Evolutionary conservation across 1,140 invertebrate genomes (phyloP).

Genomic region (Drosophila bipectinata): DNA sequence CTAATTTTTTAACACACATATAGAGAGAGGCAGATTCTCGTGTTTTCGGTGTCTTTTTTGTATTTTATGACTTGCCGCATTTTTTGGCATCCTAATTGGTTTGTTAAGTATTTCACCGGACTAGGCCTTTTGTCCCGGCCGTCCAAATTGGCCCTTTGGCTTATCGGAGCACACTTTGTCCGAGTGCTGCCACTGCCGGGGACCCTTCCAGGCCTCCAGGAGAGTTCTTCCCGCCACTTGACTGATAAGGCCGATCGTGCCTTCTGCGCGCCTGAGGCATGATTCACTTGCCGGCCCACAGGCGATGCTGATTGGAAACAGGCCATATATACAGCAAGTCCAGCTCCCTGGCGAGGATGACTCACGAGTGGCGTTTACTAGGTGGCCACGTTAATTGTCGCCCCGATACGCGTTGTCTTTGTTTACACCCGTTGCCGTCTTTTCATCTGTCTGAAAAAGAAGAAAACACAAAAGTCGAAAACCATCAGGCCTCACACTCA

Average conservation of each 20-base stretch:
- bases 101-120: conserved; percentile 71
- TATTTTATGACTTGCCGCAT: conserved; percentile 68
- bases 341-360: conserved; percentile 29
- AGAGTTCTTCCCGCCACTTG: conserved; percentile 20
- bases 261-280: conserved; percentile 53
- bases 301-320: conserved; percentile 37
- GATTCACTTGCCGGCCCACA: conserved; percentile 61
- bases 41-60: conserved; percentile 28
- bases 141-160: conserved; percentile 58
- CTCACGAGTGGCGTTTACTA: conserved; percentile 47
- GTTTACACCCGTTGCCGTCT: conserved; percentile 53
- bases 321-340: conserved; percentile 12
- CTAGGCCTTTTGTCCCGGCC: conserved; percentile 22
- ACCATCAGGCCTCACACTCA: conserved; percentile 24
- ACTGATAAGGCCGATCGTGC: conserved; percentile 66
- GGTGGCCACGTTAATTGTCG: conserved; percentile 68
- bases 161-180: conserved; percentile 78
- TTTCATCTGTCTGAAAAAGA: conserved; percentile 63
- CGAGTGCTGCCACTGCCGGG: conserved; percentile 41
- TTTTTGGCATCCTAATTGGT: conserved; percentile 81
- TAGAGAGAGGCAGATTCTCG: conserved; percentile 42
- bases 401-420: conserved; percentile 38
- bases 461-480: conserved; percentile 20
- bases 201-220: conserved; percentile 53
- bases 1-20: conserved; percentile 46